A percentile compares a stretch with the other conserved stretches of the same genome.
phyloP scores from a whole-genome alignment of 2,797 vertebrate species.

The Leptatherina wallacei region DNA sequence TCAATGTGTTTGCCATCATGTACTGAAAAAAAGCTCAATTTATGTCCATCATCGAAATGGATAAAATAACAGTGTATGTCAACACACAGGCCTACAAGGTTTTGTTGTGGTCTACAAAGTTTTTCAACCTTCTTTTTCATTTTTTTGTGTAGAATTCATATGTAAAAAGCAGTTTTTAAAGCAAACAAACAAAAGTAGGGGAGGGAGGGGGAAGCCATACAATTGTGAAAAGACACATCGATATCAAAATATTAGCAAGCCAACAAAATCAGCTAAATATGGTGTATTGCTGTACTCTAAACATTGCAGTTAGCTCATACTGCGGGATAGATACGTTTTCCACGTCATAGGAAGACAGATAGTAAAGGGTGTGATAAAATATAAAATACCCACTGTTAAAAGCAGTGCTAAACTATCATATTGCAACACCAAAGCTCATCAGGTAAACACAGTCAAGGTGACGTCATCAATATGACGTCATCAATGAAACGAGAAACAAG shows the following conservation, averaged over 20 bases:
- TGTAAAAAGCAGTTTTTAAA: constrained; percentile 74
- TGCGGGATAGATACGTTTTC: constrained; percentile 81
- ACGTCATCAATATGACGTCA: constrained; percentile 77
- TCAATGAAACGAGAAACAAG: constrained; percentile 75
- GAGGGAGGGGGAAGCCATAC: constrained; percentile 72
- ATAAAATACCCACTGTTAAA: constrained; percentile 82
- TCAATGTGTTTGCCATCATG: constrained; percentile 76
- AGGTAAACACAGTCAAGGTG: constrained; percentile 80
- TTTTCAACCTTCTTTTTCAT: constrained; percentile 60
- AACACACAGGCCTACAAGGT: constrained; percentile 71
- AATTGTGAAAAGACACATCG: constrained; percentile 75
- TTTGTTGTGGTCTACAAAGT: constrained; percentile 65
- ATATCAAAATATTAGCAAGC: constrained; percentile 82
- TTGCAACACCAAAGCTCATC: constrained; percentile 82
- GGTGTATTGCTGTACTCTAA: constrained; percentile 86
- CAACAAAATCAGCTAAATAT: constrained; percentile 82
- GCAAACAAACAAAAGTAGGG: constrained; percentile 74
- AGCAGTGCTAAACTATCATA: constrained; percentile 84
- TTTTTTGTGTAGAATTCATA: constrained; percentile 51
- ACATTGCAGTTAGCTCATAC: constrained; percentile 80
- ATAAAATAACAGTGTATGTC: constrained; percentile 80
- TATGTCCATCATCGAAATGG: constrained; percentile 76
- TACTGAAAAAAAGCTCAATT: constrained; percentile 79
- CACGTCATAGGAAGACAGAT: constrained; percentile 87
- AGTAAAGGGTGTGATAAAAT: constrained; percentile 83